Base-by-base conservation (phyloP, 2,797 vertebrate species). In the Rhinoraja longicauda region DNA sequence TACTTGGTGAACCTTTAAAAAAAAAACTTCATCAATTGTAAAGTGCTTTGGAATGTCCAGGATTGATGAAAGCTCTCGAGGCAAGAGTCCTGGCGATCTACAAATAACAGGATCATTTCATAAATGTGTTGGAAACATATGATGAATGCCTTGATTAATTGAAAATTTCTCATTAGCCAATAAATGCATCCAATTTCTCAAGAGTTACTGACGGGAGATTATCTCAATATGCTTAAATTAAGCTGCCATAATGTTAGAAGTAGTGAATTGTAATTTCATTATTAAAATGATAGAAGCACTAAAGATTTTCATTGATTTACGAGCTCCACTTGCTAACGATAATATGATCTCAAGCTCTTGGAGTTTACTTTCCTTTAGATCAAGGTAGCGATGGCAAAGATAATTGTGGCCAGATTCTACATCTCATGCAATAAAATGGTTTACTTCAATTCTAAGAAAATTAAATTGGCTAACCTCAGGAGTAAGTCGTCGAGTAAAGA, bases 401-500 rank as follows among this genome's bases (percentile, higher is more conserved):
- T 67, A 72, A 72, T 72, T 19, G 1, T 24, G 70, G 19, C 72
- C 19, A 72, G 70, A 4, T 21, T 5, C 70, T 72, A 72, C 19
- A 24, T 21, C 4, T 21, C 21, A 2, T 72, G 70, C 21, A 72
- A 26, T 26, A 21, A 64, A 64, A 64, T 64, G 17, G 21, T 24
- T 72, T 4, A 72, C 21, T 72, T 72, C 70, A 72, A 90, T 29
- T 57, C 8, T 24, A 36, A 90, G 67, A 92, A 91, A 79, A 67
- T 79, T 57, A 70, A 4, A 0, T 0, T 17, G 1, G 93, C 95
- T 95, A 94, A 99, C 99, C 96, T 99, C 99, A 94, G 99, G 98
- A 0, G 99, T 99, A 93, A 99, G 97, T 93, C 98, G 96, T 90
- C 99, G 97, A 1, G 99, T 99, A 95, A 99, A 99, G 96, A 99